These are phyloP conservation scores for Apomyelois bistriatella DNA, from an alignment of 2,888 invertebrate genomes.

Conservation along the genomic window DNA sequence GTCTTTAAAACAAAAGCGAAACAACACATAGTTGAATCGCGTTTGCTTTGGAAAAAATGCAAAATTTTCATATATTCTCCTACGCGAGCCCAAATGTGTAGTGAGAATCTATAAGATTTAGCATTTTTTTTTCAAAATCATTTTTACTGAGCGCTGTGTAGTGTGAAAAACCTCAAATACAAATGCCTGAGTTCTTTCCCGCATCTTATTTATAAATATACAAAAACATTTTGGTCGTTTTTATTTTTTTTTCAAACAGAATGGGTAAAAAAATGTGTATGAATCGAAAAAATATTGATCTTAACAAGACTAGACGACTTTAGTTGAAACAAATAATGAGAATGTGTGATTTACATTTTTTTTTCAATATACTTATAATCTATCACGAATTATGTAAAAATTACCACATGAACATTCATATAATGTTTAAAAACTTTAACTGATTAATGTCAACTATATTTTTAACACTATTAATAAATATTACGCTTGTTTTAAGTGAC, in stretches of 20 bases:
- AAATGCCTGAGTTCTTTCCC: conserved; percentile 33
- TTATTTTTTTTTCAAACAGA: conserved; percentile 43
- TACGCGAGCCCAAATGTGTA: conserved; percentile 63
- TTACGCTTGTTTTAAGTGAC: conserved; percentile 51
- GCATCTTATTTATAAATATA: conserved; percentile 57
- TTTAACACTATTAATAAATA: conserved; percentile 48
- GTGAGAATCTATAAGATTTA: conserved; percentile 45
- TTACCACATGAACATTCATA: conserved; percentile 39
- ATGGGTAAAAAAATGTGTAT: conserved; percentile 37
- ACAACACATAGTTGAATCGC: conserved; percentile 23
- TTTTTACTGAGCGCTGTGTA: conserved; percentile 20
- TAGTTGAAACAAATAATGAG: conserved; percentile 38
- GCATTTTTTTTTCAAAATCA: conserved; percentile 33
- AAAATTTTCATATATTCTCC: conserved; percentile 49
- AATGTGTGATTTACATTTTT: conserved; percentile 26
- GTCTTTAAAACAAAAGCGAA: conserved; percentile 26
- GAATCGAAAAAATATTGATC: conserved; percentile 42
- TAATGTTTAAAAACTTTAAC: conserved; percentile 33
- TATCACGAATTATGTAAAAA: conserved; percentile 30
- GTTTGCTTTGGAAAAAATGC: conserved; percentile 37
- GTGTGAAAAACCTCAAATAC: conserved; percentile 30
- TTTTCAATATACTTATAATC: conserved; percentile 32
- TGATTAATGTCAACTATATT: conserved; percentile 37
- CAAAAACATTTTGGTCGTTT: conserved; percentile 61
- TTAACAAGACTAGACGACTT: conserved; percentile 44